Conservation (phyloP, 2,888 invertebrate species). For the Osmoderma eremita region DNA sequence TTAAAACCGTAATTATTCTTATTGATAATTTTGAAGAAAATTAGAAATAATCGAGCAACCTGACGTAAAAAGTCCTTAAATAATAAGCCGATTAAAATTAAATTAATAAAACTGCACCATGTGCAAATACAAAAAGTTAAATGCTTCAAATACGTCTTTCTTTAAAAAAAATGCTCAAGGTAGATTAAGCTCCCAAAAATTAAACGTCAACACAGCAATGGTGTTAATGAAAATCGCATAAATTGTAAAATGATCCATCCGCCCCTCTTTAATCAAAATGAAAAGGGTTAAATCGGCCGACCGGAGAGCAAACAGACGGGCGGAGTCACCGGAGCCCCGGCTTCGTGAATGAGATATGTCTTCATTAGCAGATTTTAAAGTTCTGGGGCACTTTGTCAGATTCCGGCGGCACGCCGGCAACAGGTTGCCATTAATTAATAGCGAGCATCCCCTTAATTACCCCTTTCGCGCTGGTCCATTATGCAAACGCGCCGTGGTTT, state of each 20-base stretch:
- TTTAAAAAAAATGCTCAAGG: no score
- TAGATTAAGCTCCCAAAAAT: no score
- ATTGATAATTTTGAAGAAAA: no score
- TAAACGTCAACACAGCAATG: not conserved
- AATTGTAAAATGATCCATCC: constrained; percentile 30
- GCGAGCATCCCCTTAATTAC: constrained; percentile 64
- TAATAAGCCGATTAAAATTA: no score
- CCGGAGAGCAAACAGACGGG: constrained; percentile 12
- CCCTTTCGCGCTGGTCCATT: constrained; percentile 64
- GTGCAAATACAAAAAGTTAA: no score
- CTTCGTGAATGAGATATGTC: constrained; percentile 41
- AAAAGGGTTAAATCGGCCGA: constrained; percentile 29
- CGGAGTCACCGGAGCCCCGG: constrained; percentile 12
- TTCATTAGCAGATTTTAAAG: constrained; percentile 53
- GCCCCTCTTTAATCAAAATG: constrained; percentile 30
- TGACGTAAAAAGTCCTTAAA: no score
- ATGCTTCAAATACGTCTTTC: no score
- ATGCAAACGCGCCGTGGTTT: constrained; percentile 58
- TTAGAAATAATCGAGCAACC: no score
- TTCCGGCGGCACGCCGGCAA: constrained; percentile 53
- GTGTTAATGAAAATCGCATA: constrained; percentile 30
- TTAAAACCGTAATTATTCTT: no score
- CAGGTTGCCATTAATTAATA: constrained; percentile 64
- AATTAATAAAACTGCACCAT: no score
- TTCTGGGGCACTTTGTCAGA: constrained; percentile 54